Percentiles rank a stretch among this genome's conserved stretches.
phyloP scores from a whole-genome alignment of 1,140 invertebrate species.

The Drosophila cardini region DNA sequence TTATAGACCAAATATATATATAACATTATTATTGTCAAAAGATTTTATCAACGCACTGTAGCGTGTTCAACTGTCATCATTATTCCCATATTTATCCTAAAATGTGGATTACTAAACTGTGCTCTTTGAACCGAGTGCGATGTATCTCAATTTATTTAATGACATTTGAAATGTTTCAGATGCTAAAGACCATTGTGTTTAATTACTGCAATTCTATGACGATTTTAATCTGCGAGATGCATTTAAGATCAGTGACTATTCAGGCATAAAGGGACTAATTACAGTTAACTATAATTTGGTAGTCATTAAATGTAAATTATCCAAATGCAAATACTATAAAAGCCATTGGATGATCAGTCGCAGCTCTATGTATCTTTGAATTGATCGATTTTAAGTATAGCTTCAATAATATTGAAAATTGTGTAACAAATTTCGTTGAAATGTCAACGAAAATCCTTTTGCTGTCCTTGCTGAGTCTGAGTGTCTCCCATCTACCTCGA shows the following conservation, averaged over 20 bases:
- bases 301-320: conserved; percentile 57
- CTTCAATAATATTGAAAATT: not conserved
- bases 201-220: conserved; percentile 10
- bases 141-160: conserved; percentile 8
- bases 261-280: conserved; percentile 38
- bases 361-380: conserved; percentile 25
- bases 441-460: conserved; percentile 41
- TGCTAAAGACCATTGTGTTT: conserved; percentile 1
- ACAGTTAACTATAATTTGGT: conserved; percentile 21
- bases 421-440: not conserved
- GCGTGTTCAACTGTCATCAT: conserved; percentile 18
- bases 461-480: conserved; percentile 48
- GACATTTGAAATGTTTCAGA: not conserved
- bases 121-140: conserved; percentile 16
- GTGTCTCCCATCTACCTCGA: conserved; percentile 40
- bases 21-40: conserved; percentile 42
- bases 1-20: not conserved
- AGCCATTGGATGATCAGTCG: conserved; percentile 10
- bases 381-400: not conserved
- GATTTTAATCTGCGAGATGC: conserved; percentile 1
- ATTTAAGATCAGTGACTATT: conserved; percentile 28
- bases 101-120: conserved; percentile 7
- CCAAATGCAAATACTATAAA: conserved; percentile 52
- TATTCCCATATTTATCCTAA: conserved; percentile 7
- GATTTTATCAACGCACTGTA: conserved; percentile 46